A percentile compares a stretch with the other conserved stretches of the same genome.
Evolutionary conservation across 2,797 vertebrate genomes (phyloP).

Genomic region (Neopelma chrysocephalum): DNA sequence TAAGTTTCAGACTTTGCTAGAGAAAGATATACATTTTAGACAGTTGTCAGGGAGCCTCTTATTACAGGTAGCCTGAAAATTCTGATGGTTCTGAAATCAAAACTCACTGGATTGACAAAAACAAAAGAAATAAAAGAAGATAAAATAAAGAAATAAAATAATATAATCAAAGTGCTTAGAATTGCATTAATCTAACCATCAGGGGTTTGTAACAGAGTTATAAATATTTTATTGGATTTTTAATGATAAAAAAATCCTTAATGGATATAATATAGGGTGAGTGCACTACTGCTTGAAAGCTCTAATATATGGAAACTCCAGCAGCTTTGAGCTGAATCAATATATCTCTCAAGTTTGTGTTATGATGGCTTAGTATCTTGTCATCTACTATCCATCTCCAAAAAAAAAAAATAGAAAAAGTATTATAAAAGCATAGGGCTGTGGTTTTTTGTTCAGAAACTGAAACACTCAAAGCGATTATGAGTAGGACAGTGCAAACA

Average conservation of each 20-base stretch:
- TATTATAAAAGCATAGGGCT: background rate
- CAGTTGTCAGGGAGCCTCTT: background rate
- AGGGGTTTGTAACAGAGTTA: conserved; percentile 67
- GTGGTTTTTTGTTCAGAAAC: conserved; percentile 32
- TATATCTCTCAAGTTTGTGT: conserved; percentile 66
- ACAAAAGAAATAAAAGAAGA: background rate
- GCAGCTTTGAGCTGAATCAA: conserved; percentile 67
- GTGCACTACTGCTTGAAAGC: conserved; percentile 56
- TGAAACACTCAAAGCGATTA: background rate
- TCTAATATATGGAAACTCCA: conserved; percentile 63
- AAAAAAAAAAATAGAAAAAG: conserved; percentile 41
- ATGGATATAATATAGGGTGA: conserved; percentile 66
- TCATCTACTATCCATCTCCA: conserved; percentile 48
- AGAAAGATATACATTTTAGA: conserved; percentile 5
- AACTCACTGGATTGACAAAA: background rate
- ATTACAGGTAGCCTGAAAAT: conserved; percentile 2
- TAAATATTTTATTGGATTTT: conserved; percentile 78
- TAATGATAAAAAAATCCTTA: conserved; percentile 69
- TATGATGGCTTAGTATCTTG: conserved; percentile 56
- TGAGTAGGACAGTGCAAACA: background rate
- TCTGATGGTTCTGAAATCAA: conserved; percentile 29
- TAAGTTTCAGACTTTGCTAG: conserved; percentile 43
- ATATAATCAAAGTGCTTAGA: conserved; percentile 49
- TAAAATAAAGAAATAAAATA: background rate
- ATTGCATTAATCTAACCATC: conserved; percentile 61